Evolutionary conservation across 23 tunicate species (phyloP).

Genomic region (Ciona savignyi): DNA sequence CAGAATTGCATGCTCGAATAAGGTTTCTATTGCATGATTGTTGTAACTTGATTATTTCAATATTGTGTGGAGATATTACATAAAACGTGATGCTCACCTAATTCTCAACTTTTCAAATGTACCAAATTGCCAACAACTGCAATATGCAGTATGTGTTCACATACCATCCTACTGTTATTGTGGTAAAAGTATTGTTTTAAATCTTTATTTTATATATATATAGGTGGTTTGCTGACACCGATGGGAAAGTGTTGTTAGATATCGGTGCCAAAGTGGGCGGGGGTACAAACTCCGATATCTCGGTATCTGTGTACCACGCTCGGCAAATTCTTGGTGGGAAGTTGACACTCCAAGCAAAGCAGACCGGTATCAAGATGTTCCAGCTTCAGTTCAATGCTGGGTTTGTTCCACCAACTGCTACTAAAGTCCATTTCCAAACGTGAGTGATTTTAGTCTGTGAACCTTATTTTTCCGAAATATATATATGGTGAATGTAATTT

Average conservation of each 20-base stretch:
- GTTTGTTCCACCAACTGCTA: constrained; percentile 61
- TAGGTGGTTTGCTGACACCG: constrained; percentile 46
- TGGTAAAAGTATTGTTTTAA: too few species aligned
- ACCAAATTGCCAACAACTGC: too few species aligned
- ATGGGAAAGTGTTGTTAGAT: constrained; percentile 39
- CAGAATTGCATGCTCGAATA: too few species aligned
- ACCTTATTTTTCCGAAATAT: not conserved
- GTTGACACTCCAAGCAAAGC: constrained; percentile 49
- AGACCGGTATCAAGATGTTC: constrained; percentile 76
- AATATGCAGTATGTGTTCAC: too few species aligned
- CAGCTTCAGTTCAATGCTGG: constrained; percentile 85
- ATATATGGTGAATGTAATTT: too few species aligned
- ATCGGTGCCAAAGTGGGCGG: constrained; percentile 62
- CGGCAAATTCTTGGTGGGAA: constrained; percentile 88
- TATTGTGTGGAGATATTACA: too few species aligned
- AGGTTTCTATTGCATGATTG: too few species aligned
- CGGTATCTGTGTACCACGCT: constrained; percentile 60
- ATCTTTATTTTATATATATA: not conserved
- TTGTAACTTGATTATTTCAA: too few species aligned
- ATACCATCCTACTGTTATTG: too few species aligned
- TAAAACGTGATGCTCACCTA: too few species aligned
- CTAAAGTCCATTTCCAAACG: constrained; percentile 58
- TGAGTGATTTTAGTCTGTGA: not conserved
- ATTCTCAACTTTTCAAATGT: too few species aligned
- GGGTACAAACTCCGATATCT: constrained; percentile 33